A percentile compares a stretch with the other conserved stretches of the same genome.
These are phyloP conservation scores for Armadillidium nasatum DNA, from an alignment of 1,140 invertebrate genomes.

Conservation along the genomic window DNA sequence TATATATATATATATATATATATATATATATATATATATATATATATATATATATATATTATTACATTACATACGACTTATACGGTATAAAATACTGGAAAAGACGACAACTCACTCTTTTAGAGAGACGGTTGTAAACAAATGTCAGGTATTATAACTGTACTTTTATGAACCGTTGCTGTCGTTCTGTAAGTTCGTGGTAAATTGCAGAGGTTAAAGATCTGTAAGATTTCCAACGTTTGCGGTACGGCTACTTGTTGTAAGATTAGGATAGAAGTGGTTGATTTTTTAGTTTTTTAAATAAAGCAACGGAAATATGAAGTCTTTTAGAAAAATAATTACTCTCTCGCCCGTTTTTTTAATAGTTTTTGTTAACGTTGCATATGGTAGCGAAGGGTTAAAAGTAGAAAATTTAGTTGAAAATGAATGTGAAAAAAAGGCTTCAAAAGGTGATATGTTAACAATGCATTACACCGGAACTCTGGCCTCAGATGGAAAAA, in stretches of 20 bases:
- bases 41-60: background rate
- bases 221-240: too few species aligned
- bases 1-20: background rate
- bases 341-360: background rate
- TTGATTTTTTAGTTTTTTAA: background rate
- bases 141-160: too few species aligned
- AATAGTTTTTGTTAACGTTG: conserved; percentile 9
- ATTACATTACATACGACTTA: background rate
- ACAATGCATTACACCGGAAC: conserved; percentile 43
- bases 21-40: background rate
- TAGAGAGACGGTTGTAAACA: too few species aligned
- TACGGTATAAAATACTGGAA: too few species aligned
- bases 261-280: too few species aligned
- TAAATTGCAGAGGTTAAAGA: too few species aligned
- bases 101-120: too few species aligned
- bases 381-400: conserved; percentile 27
- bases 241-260: too few species aligned
- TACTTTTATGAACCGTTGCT: too few species aligned
- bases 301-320: background rate
- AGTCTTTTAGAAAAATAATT: too few species aligned
- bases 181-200: too few species aligned
- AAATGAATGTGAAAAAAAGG: conserved; percentile 31
- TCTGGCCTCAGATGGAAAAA: conserved; percentile 36
- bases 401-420: conserved; percentile 31
- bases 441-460: conserved; percentile 39